Base-by-base conservation (phyloP, 2,113 vertebrate species). In the Lepidothrix coronata region DNA sequence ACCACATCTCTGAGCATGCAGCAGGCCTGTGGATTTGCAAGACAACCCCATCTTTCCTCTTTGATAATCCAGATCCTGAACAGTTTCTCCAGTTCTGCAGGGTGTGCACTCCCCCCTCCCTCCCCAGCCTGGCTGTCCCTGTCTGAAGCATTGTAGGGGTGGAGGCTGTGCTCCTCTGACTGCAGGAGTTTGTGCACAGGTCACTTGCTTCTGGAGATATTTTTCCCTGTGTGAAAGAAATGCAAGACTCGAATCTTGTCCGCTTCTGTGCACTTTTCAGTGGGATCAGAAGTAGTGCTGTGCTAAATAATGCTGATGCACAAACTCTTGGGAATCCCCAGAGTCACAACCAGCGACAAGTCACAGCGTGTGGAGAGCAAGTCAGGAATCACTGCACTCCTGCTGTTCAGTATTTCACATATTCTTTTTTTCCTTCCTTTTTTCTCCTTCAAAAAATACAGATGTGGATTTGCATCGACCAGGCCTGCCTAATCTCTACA, bases 311-410 rank as follows among this genome's bases (percentile, higher is more conserved):
- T 39, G 39, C 83, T 97, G 89, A 93, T 70, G 66, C 91, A 89
- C 72, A 89, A 96, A 93, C 76, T 72, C 88, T 71, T 75, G 65
- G 79, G 92, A 93, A 92, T 82, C 92, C 86, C 73, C 51, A 83
- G 77, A 78, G 39, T 41, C 39, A 91, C 63, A 94, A 85, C 71
- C 88, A 66, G 86, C 85, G 79, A 93, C 91, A 91, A 93, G 91
- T 91, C 79, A 62, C 80, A 87, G 92, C 83, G 46, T 81, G 44
- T 54, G 80, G 79, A 90, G 63, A 90, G 67, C 75, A 67, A 75
- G 88, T 85, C 91, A 63, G 74, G 91, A 94, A 88, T 95, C 93
- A 67, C 59, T 67, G 65, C 33, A 49, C 75, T 49, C 68, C 90
- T 46, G 46, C 88, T 90, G 85, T 49, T 90, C 85, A 74, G 88